Evolutionary conservation across 2,113 vertebrate genomes (phyloP), one percentile per base, ranked within the genome.

Genomic region (Actenoides hombroni): DNA sequence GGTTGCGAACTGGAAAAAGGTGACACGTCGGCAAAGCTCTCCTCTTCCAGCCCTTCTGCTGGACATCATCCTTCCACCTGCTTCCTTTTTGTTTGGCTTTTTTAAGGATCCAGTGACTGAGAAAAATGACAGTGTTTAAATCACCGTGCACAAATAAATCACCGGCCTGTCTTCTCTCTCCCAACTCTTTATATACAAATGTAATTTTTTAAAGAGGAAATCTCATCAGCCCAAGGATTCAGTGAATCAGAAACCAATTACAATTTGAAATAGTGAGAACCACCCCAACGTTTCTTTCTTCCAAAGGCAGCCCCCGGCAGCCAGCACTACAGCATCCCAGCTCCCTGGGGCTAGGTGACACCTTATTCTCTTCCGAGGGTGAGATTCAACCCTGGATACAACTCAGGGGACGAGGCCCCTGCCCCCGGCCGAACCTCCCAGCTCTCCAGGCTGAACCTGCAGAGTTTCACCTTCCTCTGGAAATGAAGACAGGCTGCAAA

Each of bases 141-240:
- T 86, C 63, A 53, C 54, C 20, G 18, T 3, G 5, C 1, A 13
- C 88, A 91, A 95, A 93, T 78, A 92, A 64, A 85, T 86, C 86
- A 76, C 44, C 4, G 29, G 25, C 40, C 77, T 76, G 69, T 82
- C 83, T 84, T 67, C 86, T 86, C 69, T 49, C 91, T 71, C 91
- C 80, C 57, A 71, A 42, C 39, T 61, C 69, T 56, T 82, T 86
- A 78, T 12, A 91, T 35, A 91, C 51, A 89, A 91, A 91, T 48
- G 76, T 37, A 18, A 24, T 70, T 83, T 85, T 90, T 84, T 65
- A 0, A 70, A 82, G 49, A 73, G 70, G 44, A 90, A 93, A 94
- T 68, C 83, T 90, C 90, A 95, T 79, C 74, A 86, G 77, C 61
- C 65, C 73, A 65, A 82, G 74, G 73, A 89, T 89, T 75, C 77